Evolutionary conservation across 2,797 vertebrate species (phyloP), one percentile per base, ranked within the genome.

Genomic region (Squalus acanthias): DNA sequence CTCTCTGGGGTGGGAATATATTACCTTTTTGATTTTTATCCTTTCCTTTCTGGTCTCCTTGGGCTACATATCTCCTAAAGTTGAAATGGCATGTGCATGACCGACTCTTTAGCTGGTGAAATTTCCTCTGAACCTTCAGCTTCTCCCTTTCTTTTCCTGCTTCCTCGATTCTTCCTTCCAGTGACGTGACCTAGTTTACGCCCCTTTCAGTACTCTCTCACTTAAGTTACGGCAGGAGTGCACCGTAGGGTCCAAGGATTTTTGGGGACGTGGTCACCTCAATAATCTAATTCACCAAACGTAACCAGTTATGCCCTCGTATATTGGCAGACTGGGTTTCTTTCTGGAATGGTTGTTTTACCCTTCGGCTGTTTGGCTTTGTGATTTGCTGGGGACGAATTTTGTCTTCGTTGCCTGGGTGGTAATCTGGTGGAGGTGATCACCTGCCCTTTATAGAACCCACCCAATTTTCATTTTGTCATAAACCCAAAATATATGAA

Each of bases 1-100:
- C 60, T 92, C 60, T n/a, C 60, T 92, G n/a, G 91, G 88, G 20
- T 93, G 65, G 91, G 63, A 69, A 93, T 46, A 93, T 93, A 93
- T 67, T 93, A 50, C 39, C 13, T 39, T 67, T 93, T 93, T 93
- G 63, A 93, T 93, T 93, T 93, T 15, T 85, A 57, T 15, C 39
- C 20, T 69, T 46, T 46, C 63, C 57, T 63, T 91, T 91, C 88
- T 69, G 65, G 65, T 69, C 67, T 93, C n/a, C 57, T 9, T 93
- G 63, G 65, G 91, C 20, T 69, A 93, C 10, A 15, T 69, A 69
- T 24, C 65, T 93, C 65, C 10, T 2, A 69, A 69, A 22, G 65
- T 39, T 93, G 22, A 93, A 63, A 93, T 67, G 9, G 91, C n/a
- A 12, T 93, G 63, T 65, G 65, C n/a, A 46, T n/a, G 9, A 93